Percentiles rank a stretch among this genome's conserved stretches.
Conservation (phyloP, 2,797 vertebrate genomes). For the Bradypodion pumilum region DNA sequence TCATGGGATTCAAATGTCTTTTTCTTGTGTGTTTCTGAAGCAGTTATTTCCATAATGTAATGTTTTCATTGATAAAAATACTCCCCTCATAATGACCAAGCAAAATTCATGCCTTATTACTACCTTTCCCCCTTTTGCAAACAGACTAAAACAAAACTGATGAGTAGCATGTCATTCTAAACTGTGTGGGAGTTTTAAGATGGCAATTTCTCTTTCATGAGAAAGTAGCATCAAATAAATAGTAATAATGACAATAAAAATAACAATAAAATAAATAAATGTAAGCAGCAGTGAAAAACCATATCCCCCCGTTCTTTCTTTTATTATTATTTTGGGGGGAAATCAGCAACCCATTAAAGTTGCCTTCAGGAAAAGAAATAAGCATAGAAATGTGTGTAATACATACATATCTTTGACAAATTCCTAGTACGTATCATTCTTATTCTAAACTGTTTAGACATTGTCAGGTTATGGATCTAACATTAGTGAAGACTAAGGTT, state of each 20-base stretch:
- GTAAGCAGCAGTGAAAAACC: too few species aligned
- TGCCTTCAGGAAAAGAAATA: background rate
- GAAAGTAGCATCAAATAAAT: background rate
- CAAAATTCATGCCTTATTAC: constrained; percentile 13
- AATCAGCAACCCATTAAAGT: background rate
- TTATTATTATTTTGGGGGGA: background rate
- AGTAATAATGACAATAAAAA: too few species aligned
- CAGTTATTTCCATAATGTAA: constrained; percentile 25
- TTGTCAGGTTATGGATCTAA: background rate
- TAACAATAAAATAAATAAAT: too few species aligned
- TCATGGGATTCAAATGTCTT: constrained; percentile 4
- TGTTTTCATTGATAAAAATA: constrained; percentile 26
- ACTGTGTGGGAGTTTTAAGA: constrained; percentile 5
- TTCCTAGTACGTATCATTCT: background rate
- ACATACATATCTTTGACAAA: background rate
- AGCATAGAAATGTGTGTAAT: background rate
- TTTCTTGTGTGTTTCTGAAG: constrained; percentile 30
- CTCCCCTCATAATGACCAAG: constrained; percentile 18
- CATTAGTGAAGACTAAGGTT: background rate
- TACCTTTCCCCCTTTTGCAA: constrained; percentile 6
- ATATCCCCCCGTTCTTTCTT: background rate
- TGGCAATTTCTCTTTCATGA: constrained; percentile 4
- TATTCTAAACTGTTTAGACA: background rate
- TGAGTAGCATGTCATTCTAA: background rate
- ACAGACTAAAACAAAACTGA: constrained; percentile 8